These are phyloP conservation scores for Myotis planiceps DNA, from an alignment of 2,797 vertebrate genomes.

Conservation along the genomic window DNA sequence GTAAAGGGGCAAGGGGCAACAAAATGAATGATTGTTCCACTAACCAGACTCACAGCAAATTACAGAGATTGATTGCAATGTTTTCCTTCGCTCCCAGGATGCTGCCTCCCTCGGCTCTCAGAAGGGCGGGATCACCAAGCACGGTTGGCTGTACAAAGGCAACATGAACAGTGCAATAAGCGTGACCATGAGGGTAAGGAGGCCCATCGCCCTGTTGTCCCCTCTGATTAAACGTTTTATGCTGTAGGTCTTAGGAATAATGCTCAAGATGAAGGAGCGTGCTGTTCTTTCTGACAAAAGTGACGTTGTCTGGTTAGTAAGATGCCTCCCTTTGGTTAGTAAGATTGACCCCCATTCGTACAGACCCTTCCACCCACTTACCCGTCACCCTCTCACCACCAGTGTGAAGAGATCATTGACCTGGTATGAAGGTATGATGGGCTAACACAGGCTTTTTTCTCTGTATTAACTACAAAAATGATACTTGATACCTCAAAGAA, in stretches of 20 bases:
- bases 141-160: slow-evolving; percentile 98
- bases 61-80: not conserved
- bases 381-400: too few species aligned
- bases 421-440: not conserved
- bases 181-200: slow-evolving; percentile 97
- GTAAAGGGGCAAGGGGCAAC: not conserved
- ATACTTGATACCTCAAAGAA: not conserved
- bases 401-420: not conserved
- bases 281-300: not conserved
- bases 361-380: not conserved
- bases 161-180: slow-evolving; percentile 99
- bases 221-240: not conserved
- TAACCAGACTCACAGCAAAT: not conserved
- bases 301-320: not conserved
- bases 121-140: slow-evolving; percentile 97
- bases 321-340: not conserved
- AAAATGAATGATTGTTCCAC: not conserved
- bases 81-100: slow-evolving; percentile 87
- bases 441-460: not conserved
- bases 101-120: slow-evolving; percentile 96
- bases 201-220: not conserved
- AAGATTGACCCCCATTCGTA: not conserved
- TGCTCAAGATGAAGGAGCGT: not conserved
- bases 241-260: not conserved
- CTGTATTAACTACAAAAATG: too few species aligned